Base-by-base conservation (phyloP, 2,113 vertebrate species). In the Nesoenas mayeri region DNA sequence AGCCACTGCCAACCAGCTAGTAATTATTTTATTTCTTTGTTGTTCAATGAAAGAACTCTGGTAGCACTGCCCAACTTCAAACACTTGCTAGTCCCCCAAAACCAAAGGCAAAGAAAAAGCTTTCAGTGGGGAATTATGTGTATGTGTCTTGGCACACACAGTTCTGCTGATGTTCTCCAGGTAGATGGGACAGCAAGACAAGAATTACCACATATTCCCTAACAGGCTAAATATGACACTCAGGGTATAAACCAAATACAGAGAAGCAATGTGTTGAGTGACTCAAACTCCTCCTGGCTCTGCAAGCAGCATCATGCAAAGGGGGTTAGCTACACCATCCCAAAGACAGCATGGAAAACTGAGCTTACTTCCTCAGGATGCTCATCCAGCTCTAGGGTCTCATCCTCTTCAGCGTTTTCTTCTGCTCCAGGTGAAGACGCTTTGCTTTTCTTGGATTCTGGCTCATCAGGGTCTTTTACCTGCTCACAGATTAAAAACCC, bases 371-470 rank as follows among this genome's bases (percentile, higher is more conserved):
- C 99, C 67, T 98, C 98, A 10, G 97, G 97, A 40, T 48, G 74
- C 77, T 99, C 99, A 51, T 98, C 98, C 53, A 67, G 4, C 3
- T 98, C 97, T 9, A 79, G 22, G 24, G 61, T 26, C 31, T 93
- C 95, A 21, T 96, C 57, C 3, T 97, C 96, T 21, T 97, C 98
- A 24, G 79, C 86, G 2, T 93, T 92, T 21, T 95, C 97, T 61
- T 97, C 97, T 38, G 22, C 22, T 58, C 7, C 26, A 51, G 54
- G 56, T 92, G 91, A 91, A 97, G 96, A 44, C 19, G 36, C 97
- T 98, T 98, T 99, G 44, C 90, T 98, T 96, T 98, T 99, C 97
- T 99, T 99, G 83, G 90, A 90, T 50, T 97, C 94, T 36, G 99
- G 99, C 80, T 99, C 99, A 31, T 98, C 98, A 7, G 88, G 66